These are phyloP conservation scores for Linhomoeus sp. DNA, from an alignment of 2,888 invertebrate species.

Conservation along the genomic window DNA sequence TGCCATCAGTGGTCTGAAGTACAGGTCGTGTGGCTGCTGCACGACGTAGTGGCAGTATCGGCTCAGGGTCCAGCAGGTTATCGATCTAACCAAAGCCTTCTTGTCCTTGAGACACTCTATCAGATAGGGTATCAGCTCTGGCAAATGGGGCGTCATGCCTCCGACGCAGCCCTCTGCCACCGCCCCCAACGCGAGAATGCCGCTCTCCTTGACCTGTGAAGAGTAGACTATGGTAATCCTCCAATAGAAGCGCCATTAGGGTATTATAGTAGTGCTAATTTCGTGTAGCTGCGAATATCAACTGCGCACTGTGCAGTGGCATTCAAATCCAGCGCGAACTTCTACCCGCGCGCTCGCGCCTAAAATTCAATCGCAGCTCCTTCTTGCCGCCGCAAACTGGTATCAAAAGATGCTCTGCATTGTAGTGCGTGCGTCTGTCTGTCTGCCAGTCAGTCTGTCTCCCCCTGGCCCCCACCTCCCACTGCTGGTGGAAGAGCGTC, in stretches of 20 bases:
- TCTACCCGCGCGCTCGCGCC: too few species aligned
- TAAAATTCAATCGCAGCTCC: too few species aligned
- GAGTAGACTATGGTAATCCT: too few species aligned
- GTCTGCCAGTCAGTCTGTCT: too few species aligned
- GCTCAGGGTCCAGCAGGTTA: slow-evolving; percentile 96
- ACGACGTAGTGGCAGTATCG: slow-evolving; percentile 98
- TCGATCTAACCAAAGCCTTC: slow-evolving; percentile 86
- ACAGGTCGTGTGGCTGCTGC: slow-evolving; percentile 73
- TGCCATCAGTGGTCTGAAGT: slow-evolving; percentile 79
- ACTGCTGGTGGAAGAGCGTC: slow-evolving; percentile 77
- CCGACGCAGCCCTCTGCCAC: slow-evolving; percentile 69
- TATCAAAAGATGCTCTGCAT: too few species aligned
- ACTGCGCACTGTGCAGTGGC: too few species aligned
- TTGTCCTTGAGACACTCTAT: slow-evolving; percentile 69
- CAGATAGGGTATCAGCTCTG: slow-evolving; percentile 83
- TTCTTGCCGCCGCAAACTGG: too few species aligned
- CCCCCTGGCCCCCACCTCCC: slow-evolving; percentile 47
- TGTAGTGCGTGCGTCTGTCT: too few species aligned
- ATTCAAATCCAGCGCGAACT: too few species aligned
- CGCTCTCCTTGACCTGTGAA: slow-evolving; percentile 59
- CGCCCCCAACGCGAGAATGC: slow-evolving; percentile 79
- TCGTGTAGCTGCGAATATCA: too few species aligned
- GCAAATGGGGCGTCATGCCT: slow-evolving; percentile 87
- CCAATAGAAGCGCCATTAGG: too few species aligned
- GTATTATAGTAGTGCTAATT: too few species aligned